These are phyloP conservation scores for Dinothrombium tinctorium DNA, from an alignment of 1,140 invertebrate genomes.

Conservation along the genomic window DNA sequence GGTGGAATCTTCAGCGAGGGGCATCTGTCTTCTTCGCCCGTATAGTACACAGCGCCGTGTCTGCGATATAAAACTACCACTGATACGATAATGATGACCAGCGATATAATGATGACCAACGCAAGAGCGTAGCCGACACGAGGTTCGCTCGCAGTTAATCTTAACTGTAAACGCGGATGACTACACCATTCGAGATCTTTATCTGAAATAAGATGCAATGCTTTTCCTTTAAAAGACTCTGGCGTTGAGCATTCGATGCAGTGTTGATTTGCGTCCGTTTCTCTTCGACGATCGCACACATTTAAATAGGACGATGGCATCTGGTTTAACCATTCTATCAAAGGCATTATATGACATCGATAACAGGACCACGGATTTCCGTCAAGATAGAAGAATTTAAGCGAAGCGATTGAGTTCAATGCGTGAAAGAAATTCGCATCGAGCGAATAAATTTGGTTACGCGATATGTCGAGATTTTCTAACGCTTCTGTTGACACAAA, in stretches of 20 bases:
- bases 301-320: constrained; percentile 12
- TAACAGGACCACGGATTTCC: constrained; percentile 42
- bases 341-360: constrained; percentile 25
- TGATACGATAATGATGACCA: constrained; percentile 19
- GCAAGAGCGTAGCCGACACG: constrained; percentile 20
- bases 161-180: constrained; percentile 10
- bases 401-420: not conserved
- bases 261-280: constrained; percentile 15
- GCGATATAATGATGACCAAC: constrained; percentile 18
- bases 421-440: not conserved
- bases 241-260: constrained; percentile 16
- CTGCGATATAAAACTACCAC: constrained; percentile 25
- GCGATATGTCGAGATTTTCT: constrained; percentile 35
- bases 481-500: constrained; percentile 39
- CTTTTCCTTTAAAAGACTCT: constrained; percentile 9
- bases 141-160: constrained; percentile 11
- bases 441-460: constrained; percentile 27
- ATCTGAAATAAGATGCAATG: constrained; percentile 12
- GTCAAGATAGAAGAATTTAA: constrained; percentile 20
- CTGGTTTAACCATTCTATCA: constrained; percentile 18
- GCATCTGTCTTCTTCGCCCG: constrained; percentile 39
- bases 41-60: constrained; percentile 42
- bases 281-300: constrained; percentile 21
- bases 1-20: too few species aligned
- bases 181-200: constrained; percentile 12